Base-by-base conservation (phyloP, 64 coral and sea anemone genomes). In the Hydrozoanthus tunicans region DNA sequence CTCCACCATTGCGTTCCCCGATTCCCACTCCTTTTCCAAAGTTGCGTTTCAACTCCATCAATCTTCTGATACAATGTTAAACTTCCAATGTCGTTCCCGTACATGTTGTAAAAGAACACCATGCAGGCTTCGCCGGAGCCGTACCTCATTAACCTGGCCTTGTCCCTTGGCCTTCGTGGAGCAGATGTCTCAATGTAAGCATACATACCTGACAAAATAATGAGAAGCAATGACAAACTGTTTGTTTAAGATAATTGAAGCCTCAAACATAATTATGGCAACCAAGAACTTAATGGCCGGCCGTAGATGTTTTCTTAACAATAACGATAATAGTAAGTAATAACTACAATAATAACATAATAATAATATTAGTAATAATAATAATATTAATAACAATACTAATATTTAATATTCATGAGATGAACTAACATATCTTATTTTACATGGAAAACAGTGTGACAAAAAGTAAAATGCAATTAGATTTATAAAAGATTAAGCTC, bases 51-150 rank as follows among this genome's bases (percentile, higher is more conserved):
- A 13, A 14, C 6, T 59, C 69, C 84, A 12, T 74, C 6, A 54
- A 58, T 61, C 9, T 17, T 72, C 59, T 88, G 84, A 51, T 74
- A 88, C 12, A 88, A 25, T 51, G 13, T 9, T 12, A 88, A 60
- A 32, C 68, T 74, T 1, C 84, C 84, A 4, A 73, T 51, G 66
- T 73, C 84, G 6, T 9, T 6, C 24, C 84, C 84, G 56, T 75
- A 62, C 84, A 88, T 88, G 20, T 75, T 57, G 12, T 88, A 88
- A 32, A 73, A 73, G 69, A 88, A 88, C 8, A 17, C 15, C 84
- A 88, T 74, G 20, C 84, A 88, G 9, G 68, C 84, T 73, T 60
- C 84, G 4, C 84, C 84, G 15, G 84, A 88, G 6, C 84, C 84
- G 32, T 74, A 88, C 51, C 84, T 88, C 11, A 6, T 27, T 8